Evolutionary conservation across 1,140 invertebrate genomes (phyloP), one percentile per base, ranked within the genome.

Genomic region (Lycorma delicatula): DNA sequence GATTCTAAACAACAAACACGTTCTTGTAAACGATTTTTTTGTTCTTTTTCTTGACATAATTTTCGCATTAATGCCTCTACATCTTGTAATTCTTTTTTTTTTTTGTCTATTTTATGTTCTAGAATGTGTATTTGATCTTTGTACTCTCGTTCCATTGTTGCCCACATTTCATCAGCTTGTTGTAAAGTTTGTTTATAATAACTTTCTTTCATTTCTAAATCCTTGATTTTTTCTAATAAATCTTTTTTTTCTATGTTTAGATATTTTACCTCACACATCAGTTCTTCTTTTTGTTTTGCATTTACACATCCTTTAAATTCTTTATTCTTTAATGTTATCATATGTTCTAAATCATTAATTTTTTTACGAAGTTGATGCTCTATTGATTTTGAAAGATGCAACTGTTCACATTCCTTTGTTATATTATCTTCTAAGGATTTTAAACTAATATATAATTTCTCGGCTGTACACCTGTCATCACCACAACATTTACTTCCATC

Each of bases 141-240:
- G 59, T 83, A 84, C 0, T 79, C 76, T 1, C 74, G 74, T 63
- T 86, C 84, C 71, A 86, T 76, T 38, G 84, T 80, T 0, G 81
- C 79, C 78, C 86, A 85, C 68, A 88, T 81, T 44, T 83, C 78
- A 52, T 87, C 86, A 1, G 85, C 85, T 55, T 85, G 78, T 61
- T 83, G 80, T 61, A 90, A 71, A 51, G 86, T 87, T 63, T 83
- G 82, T 65, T 85, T 75, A 60, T 87, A 87, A 0, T 83, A 79
- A 4, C 77, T 74, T 65, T 87, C 83, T 50, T 68, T 68, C 11
- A 65, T 29, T 58, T 70, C 67, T 6, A 69, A 58, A 36, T 68
- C 68, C 53, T 64, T 66, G 2, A 71, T 68, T 50, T 59, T 60
- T 28, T 62, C 64, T 16, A 66, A 60, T 28, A 66, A 60, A n/a